Evolutionary conservation across 2,797 vertebrate genomes (phyloP), one percentile per base, ranked within the genome.

Genomic region (Leucoraja ocellata): DNA sequence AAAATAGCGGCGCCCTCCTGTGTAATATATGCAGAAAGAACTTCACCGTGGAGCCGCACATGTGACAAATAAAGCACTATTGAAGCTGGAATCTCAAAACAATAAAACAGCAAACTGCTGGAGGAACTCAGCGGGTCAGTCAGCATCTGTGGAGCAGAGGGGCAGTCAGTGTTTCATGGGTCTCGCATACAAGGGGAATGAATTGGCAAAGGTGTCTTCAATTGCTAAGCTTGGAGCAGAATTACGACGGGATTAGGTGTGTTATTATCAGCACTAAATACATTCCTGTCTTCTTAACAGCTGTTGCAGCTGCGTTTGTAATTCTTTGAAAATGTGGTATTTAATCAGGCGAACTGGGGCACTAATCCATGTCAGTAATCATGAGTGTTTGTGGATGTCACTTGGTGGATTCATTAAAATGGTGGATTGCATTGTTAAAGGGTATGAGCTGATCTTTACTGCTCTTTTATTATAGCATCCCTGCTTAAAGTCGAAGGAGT

Each of bases 321-420:
- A 92, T 92, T 92, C 90, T 92, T 74, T n/a, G 71, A 36, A 92
- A 92, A 74, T 74, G 36, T 76, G 90, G 6, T 76, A 71, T 74
- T 71, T 46, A 76, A 92, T 92, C 90, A 92, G 68, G 71, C 39
- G 21, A 46, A 76, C 90, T 76, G 90, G 18, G 28, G 23, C 90
- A 92, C 90, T 92, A 92, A 92, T 92, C 90, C 90, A 76, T 54
- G 68, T 92, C 90, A 76, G 65, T 92, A 92, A 92, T 92, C 90
- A 92, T 54, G 39, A 74, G 23, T 92, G 46, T 92, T 92, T 76
- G 71, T 74, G 25, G 90, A 92, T 92, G 90, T 76, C 39, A 92
- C 21, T 92, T 76, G 23, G 71, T 54, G 90, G 23, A 92, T 73
- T 92, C 76, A 92, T 74, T 92, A 92, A 76, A 58, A 76, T 92